phyloP scores from a whole-genome alignment of 2,113 vertebrate species.

The Sebastes fasciatus region DNA sequence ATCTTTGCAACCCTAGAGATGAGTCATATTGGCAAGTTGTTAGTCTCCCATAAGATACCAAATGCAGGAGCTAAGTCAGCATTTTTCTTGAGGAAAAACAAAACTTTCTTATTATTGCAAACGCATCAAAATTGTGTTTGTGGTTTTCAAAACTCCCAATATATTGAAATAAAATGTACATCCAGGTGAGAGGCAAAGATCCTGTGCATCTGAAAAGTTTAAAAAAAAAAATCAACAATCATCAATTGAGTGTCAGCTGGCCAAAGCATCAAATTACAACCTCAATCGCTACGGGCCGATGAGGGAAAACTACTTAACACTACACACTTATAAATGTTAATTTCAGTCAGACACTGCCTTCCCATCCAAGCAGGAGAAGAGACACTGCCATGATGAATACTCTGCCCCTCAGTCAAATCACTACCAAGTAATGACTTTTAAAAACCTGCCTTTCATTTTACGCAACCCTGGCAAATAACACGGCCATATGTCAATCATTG shows the following conservation, averaged over 20 bases:
- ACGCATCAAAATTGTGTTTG: background rate
- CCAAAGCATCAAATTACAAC: conserved; percentile 50
- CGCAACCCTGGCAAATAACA: conserved; percentile 63
- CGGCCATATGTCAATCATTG: conserved; percentile 72
- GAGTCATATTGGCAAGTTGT: conserved; percentile 26
- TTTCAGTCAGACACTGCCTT: conserved; percentile 43
- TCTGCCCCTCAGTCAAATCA: conserved; percentile 66
- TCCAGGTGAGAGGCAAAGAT: conserved; percentile 15
- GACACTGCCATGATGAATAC: conserved; percentile 46
- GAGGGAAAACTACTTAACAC: conserved; percentile 38
- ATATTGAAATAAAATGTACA: conserved; percentile 6
- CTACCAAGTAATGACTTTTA: conserved; percentile 52
- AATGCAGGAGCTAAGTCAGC: conserved; percentile 18
- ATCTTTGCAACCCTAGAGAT: conserved; percentile 31
- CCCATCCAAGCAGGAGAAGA: conserved; percentile 39
- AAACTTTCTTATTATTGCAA: background rate
- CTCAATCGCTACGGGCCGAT: conserved; percentile 4
- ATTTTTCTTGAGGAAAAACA: background rate
- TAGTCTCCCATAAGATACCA: conserved; percentile 27
- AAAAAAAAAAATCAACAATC: background rate
- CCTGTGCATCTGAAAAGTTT: conserved; percentile 8
- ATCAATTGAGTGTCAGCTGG: background rate
- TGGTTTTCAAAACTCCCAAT: background rate
- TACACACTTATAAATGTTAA: conserved; percentile 32
- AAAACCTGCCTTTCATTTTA: conserved; percentile 62